Conservation (phyloP, 2,113 vertebrate species). For the Lutjanus erythropterus region DNA sequence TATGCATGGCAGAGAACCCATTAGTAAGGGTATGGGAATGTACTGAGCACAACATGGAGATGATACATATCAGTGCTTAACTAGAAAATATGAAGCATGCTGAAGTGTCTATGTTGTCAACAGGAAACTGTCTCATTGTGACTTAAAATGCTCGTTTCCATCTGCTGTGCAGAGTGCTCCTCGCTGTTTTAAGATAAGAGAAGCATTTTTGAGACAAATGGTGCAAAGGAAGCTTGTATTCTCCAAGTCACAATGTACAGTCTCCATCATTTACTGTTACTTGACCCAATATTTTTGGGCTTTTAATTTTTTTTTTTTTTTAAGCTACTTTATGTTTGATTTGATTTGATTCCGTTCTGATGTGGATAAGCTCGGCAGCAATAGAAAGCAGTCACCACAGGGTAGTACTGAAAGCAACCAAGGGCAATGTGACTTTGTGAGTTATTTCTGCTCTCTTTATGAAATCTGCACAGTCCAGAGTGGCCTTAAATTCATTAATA, state of each 20-base stretch:
- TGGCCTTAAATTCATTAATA: slow-evolving; percentile 86
- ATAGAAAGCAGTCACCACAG: slow-evolving; percentile 24
- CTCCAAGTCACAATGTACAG: slow-evolving; percentile 3
- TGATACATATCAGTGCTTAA: slow-evolving; percentile 24
- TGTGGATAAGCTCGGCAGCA: slow-evolving; percentile 41
- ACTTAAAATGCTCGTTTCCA: slow-evolving; percentile 10
- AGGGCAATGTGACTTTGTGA: slow-evolving; percentile 44
- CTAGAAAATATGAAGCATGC: slow-evolving; percentile 46
- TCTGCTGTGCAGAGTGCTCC: neutral
- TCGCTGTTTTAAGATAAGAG: neutral
- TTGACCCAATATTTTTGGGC: neutral
- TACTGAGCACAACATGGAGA: slow-evolving; percentile 8
- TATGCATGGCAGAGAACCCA: slow-evolving; percentile 50
- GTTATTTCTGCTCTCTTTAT: slow-evolving; percentile 60
- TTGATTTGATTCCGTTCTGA: slow-evolving; percentile 51
- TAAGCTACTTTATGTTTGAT: neutral
- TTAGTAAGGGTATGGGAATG: slow-evolving; percentile 29
- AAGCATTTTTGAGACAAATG: neutral
- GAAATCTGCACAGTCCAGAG: slow-evolving; percentile 81
- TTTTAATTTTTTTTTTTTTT: neutral
- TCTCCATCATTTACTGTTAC: neutral
- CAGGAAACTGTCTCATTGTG: slow-evolving; percentile 27
- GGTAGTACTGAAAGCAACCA: slow-evolving; percentile 24
- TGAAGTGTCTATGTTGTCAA: slow-evolving; percentile 19
- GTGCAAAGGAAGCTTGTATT: neutral